A percentile compares a stretch with the other conserved stretches of the same genome.
Conservation (phyloP, 2,797 vertebrate genomes). For the Syngnathus rostellatus region DNA sequence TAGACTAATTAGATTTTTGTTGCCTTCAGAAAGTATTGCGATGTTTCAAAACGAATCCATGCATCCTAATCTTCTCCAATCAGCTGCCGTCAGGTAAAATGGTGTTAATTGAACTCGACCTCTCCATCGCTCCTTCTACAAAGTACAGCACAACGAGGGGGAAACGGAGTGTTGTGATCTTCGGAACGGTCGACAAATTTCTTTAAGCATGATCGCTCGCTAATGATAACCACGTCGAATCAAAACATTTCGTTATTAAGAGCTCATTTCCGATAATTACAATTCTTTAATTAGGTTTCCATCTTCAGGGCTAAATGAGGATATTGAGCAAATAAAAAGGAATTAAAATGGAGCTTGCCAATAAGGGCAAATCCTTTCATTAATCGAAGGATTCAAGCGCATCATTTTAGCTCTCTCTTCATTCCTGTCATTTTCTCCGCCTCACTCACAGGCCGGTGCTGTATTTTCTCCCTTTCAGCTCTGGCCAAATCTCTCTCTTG, state of each 20-base stretch:
- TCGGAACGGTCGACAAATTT: conserved; percentile 42
- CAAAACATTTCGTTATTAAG: conserved; percentile 59
- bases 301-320: conserved; percentile 41
- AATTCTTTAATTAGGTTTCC: conserved; percentile 64
- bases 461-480: conserved; percentile 16
- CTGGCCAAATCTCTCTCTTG: conserved; percentile 7
- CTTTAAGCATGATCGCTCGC: conserved; percentile 21
- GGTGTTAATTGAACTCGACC: not conserved
- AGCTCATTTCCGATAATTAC: conserved; percentile 64
- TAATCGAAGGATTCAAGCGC: conserved; percentile 32
- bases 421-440: conserved; percentile 11
- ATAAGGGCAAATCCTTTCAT: conserved; percentile 55
- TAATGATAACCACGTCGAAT: conserved; percentile 44
- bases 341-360: conserved; percentile 64
- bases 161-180: not conserved
- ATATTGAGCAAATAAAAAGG: conserved; percentile 47
- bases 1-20: not conserved
- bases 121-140: not conserved
- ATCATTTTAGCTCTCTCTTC: conserved; percentile 30
- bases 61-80: not conserved
- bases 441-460: conserved; percentile 8
- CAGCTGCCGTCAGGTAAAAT: conserved; percentile 9
- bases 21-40: not conserved
- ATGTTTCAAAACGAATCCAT: not conserved
- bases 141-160: not conserved